Conservation (phyloP, 2,113 vertebrate genomes). For the Todiramphus chloris region DNA sequence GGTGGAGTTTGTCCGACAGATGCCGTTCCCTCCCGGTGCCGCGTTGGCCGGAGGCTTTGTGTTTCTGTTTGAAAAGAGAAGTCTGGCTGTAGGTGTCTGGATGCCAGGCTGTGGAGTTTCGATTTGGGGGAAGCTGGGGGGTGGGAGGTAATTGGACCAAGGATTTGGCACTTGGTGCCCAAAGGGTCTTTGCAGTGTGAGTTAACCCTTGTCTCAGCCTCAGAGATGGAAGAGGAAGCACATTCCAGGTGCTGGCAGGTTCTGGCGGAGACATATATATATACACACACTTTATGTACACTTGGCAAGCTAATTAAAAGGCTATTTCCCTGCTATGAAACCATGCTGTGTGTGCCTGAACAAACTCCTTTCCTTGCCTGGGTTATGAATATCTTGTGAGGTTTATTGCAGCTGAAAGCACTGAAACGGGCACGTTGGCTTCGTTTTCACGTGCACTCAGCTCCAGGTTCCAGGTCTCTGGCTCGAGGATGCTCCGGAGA, state of each 20-base stretch:
- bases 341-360: not conserved
- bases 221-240: not conserved
- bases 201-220: not conserved
- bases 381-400: not conserved
- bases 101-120: rapidly evolving
- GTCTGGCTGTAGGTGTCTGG: not conserved
- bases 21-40: rapidly evolving
- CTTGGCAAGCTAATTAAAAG: not conserved
- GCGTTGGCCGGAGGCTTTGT: not conserved
- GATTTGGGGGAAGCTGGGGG: rapidly evolving
- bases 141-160: rapidly evolving
- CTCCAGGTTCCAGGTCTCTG: not conserved
- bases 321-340: not conserved
- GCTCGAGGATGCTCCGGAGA: not conserved
- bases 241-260: not conserved
- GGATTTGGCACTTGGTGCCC: not conserved
- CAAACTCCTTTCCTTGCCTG: not conserved
- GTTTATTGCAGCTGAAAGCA: not conserved
- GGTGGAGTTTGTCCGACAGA: not conserved
- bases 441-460: rapidly evolving
- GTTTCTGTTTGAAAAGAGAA: not conserved
- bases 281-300: not conserved
- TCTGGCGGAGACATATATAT: not conserved
- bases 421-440: not conserved
- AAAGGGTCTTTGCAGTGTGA: not conserved